Percentiles rank a stretch among this genome's conserved stretches.
These are phyloP conservation scores for Andrena trimmerana DNA, from an alignment of 2,888 invertebrate species.

Conservation along the genomic window DNA sequence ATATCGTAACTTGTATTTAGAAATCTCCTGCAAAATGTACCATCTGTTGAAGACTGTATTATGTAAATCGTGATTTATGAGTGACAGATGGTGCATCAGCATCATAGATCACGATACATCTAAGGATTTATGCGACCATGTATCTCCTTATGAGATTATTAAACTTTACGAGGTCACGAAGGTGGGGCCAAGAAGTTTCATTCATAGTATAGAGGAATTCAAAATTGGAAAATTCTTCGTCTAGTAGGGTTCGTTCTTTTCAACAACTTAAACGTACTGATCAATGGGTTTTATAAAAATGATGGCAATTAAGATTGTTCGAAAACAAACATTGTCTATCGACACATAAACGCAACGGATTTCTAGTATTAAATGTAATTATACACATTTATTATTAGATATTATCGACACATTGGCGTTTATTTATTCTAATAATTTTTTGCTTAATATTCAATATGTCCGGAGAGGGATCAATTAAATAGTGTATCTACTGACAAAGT, in stretches of 20 bases:
- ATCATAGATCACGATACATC: conserved; percentile 48
- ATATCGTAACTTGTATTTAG: conserved; percentile 13
- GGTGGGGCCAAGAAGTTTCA: not conserved
- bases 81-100: conserved; percentile 57
- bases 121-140: conserved; percentile 38
- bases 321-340: too few species aligned
- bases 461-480: too few species aligned
- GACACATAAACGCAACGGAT: too few species aligned
- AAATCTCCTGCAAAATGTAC: conserved; percentile 16
- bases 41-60: conserved; percentile 49
- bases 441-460: too few species aligned
- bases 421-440: too few species aligned
- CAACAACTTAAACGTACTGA: not conserved
- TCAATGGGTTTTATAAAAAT: not conserved
- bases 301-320: not conserved
- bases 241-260: not conserved
- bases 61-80: conserved; percentile 48
- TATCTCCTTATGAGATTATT: conserved; percentile 43
- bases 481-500: too few species aligned
- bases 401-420: too few species aligned
- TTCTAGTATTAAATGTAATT: too few species aligned
- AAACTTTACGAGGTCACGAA: conserved; percentile 40
- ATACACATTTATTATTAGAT: too few species aligned
- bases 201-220: conserved; percentile 18
- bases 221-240: not conserved